A percentile compares a stretch with the other conserved stretches of the same genome.
phyloP scores from a whole-genome alignment of 1,140 invertebrate species.

The Hycleus cichorii region DNA sequence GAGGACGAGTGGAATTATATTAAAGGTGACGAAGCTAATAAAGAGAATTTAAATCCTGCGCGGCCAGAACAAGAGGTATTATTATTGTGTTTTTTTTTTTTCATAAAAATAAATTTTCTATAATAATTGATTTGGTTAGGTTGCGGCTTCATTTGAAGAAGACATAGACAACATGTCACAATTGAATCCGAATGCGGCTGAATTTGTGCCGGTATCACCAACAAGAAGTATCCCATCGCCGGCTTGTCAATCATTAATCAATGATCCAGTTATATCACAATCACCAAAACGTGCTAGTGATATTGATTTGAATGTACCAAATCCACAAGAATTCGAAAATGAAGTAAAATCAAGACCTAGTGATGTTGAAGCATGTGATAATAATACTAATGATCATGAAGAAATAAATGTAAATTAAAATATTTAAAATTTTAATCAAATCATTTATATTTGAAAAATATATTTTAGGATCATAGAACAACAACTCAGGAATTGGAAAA shows the following conservation, averaged over 20 bases:
- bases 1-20: constrained; percentile 73
- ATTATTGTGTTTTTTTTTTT: not conserved
- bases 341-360: constrained; percentile 52
- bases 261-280: constrained; percentile 49
- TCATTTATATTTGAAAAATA: not conserved
- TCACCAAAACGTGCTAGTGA: constrained; percentile 50
- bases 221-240: constrained; percentile 42
- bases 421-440: not conserved
- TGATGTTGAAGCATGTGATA: constrained; percentile 45
- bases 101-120: not conserved
- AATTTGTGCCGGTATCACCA: constrained; percentile 57
- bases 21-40: constrained; percentile 51
- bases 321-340: constrained; percentile 53
- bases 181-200: constrained; percentile 64
- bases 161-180: constrained; percentile 53
- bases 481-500: not conserved
- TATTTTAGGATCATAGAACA: not conserved
- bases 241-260: constrained; percentile 24
- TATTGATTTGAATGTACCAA: constrained; percentile 53
- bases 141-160: constrained; percentile 29
- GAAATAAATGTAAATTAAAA: constrained; percentile 21
- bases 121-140: constrained; percentile 8
- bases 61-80: constrained; percentile 28
- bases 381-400: constrained; percentile 44
- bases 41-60: constrained; percentile 26